Base-by-base conservation (phyloP, 2,888 invertebrate genomes). In the Ypsolopha sequella region DNA sequence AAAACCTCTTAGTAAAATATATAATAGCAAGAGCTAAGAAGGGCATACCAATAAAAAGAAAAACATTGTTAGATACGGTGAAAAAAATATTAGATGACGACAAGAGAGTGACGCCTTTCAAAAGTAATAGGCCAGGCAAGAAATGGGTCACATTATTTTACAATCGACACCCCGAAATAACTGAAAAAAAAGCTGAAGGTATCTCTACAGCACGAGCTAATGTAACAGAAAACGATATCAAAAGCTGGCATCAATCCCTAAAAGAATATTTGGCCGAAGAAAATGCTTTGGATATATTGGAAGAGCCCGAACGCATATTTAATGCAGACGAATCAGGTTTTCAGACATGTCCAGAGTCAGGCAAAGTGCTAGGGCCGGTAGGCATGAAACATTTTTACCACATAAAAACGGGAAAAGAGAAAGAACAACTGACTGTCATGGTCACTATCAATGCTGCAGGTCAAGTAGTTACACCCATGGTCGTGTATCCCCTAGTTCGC, bases 331-430 rank as follows among this genome's bases (percentile, higher is more conserved):
- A 50, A 43, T 48, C 52, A 8, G 52, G 46, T 6, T 52, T 52
- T 14, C 49, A 50, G 39, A 55, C 56, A n/a, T 54, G 55, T 50
- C 58, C 54, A 7, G 51, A 48, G 33, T 53, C 53, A 35, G 56
- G 58, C 7, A 48, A 52, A 49, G 53, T 58, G 10, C 35, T 55
- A 8, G 58, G 55, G 8, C 54, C 56, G 10, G 51, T 47, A 9
- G 50, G 52, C 3, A 52, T 52, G 51, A 51, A 55, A 52, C 53
- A 55, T 11, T 52, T 53, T 36, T 54, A 54, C 44, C 36, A 56
- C 52, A 48, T 56, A 34, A 56, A 53, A 36, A 49, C 51, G 8
- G 54, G 53, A 13, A 55, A 54, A 54, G 53, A 55, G 33, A 55
- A 55, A 14, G 54, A 57, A 45, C 47, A 51, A 24, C 41, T 57